Evolutionary conservation across 1,140 invertebrate genomes (phyloP), one percentile per base, ranked within the genome.

Genomic region (Heliconius himera): DNA sequence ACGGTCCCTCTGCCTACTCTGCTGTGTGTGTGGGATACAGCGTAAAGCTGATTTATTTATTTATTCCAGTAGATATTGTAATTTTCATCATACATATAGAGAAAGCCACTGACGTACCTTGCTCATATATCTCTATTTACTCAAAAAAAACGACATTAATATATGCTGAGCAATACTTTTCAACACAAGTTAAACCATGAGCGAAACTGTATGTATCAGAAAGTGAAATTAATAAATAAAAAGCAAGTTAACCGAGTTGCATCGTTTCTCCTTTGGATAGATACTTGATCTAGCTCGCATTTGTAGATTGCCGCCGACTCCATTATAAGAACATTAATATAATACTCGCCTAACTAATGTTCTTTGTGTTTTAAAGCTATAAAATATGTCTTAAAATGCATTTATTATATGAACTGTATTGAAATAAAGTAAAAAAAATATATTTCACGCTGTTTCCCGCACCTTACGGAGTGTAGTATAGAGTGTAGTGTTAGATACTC

Each of bases 201-300:
- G 73, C 73, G 79, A 75, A 80, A 80, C 79, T 76, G 76, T 81
- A 79, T 76, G 77, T 80, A 81, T 81, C 77, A 77, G 85, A 88
- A 88, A 87, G 85, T 87, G 81, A 87, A 85, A 82, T 82, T 82
- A 83, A 85, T 83, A 83, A 84, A 84, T 82, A 84, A 87, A 89
- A 88, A 88, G 82, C 80, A 76, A 85, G 82, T 66, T 66, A 29
- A 13, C 82, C 60, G 80, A 85, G 79, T 80, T 22, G 83, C 84
- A 87, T 80, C 84, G 84, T 90, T 90, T 91, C 89, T 88, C 85
- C 78, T 74, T 78, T 73, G 85, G 88, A 88, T 88, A 85, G 85
- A 90, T 88, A 85, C 82, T 86, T 80, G 87, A 83, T 87, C 84
- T 66, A 16, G 82, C 79, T 78, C 74, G 81, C 74, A 74, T 83